These are phyloP conservation scores for Eulithis prunata DNA, from an alignment of 2,888 invertebrate species.

Conservation along the genomic window DNA sequence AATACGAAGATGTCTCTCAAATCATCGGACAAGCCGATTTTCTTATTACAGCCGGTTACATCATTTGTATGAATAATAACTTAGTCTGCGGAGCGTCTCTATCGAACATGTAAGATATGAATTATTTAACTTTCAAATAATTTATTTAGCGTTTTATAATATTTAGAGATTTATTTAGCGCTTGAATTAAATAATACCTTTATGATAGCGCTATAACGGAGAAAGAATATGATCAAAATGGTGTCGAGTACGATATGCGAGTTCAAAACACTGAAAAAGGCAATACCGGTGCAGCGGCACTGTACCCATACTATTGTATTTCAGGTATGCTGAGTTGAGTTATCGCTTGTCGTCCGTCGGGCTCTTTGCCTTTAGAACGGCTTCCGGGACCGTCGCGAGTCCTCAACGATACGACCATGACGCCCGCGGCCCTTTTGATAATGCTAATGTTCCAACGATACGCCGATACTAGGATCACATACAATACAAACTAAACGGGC, in stretches of 20 bases:
- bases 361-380: slow-evolving; percentile 75
- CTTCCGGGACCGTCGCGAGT: slow-evolving; percentile 78
- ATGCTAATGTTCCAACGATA: slow-evolving; percentile 79
- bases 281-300: slow-evolving; percentile 61
- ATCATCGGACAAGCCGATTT: slow-evolving; percentile 38
- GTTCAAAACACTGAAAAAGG: slow-evolving; percentile 54
- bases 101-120: slow-evolving; percentile 29
- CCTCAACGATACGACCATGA: slow-evolving; percentile 76
- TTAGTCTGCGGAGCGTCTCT: slow-evolving; percentile 29
- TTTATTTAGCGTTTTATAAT: slow-evolving; percentile 22
- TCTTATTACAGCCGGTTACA: slow-evolving; percentile 41
- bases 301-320: slow-evolving; percentile 74
- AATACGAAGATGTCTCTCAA: slow-evolving; percentile 48
- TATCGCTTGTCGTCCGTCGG: slow-evolving; percentile 75
- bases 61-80: slow-evolving; percentile 42
- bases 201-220: slow-evolving; percentile 37
- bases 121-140: slow-evolving; percentile 32
- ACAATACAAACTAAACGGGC: slow-evolving; percentile 74
- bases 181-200: slow-evolving; percentile 32
- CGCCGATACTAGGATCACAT: slow-evolving; percentile 71
- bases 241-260: slow-evolving; percentile 48
- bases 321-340: slow-evolving; percentile 76
- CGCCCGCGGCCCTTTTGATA: slow-evolving; percentile 80
- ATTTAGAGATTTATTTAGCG: slow-evolving; percentile 23
- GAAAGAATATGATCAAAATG: slow-evolving; percentile 43